Percentiles rank a stretch among this genome's conserved stretches.
phyloP scores from a whole-genome alignment of 2,113 vertebrate genomes.

The Vombatus ursinus region DNA sequence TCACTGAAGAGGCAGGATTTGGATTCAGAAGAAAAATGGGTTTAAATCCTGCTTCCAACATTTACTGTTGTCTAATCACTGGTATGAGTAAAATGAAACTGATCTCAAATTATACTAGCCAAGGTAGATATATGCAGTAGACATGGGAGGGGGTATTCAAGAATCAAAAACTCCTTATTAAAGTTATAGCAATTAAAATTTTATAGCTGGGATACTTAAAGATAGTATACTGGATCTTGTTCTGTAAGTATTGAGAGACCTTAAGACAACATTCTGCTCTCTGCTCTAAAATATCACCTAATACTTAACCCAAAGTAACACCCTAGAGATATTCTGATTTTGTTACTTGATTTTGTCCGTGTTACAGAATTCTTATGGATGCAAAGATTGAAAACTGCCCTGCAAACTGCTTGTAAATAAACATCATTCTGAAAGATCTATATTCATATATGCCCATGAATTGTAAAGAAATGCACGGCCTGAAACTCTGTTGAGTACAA shows the following conservation, averaged over 20 bases:
- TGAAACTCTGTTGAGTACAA: neutral
- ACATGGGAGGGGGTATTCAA: neutral
- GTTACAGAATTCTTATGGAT: neutral
- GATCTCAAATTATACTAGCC: neutral
- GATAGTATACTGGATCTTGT: neutral
- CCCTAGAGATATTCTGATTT: neutral
- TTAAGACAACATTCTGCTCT: neutral
- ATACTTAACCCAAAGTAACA: neutral
- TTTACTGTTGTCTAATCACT: neutral
- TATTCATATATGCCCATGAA: neutral
- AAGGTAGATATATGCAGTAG: neutral
- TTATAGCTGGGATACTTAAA: neutral
- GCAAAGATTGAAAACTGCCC: neutral
- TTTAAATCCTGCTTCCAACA: neutral
- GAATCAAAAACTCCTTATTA: neutral
- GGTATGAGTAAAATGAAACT: neutral
- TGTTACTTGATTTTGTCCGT: neutral
- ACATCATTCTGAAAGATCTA: neutral
- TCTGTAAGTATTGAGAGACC: neutral
- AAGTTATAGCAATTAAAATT: neutral
- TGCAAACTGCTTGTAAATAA: neutral
- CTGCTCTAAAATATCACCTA: neutral
- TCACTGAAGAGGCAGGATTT: neutral
- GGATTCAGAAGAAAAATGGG: neutral
- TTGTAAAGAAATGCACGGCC: neutral